A percentile compares a stretch with the other conserved stretches of the same genome.
These are phyloP conservation scores for Doryteuthis pealeii DNA, from an alignment of 1,140 invertebrate species.

Conservation along the genomic window DNA sequence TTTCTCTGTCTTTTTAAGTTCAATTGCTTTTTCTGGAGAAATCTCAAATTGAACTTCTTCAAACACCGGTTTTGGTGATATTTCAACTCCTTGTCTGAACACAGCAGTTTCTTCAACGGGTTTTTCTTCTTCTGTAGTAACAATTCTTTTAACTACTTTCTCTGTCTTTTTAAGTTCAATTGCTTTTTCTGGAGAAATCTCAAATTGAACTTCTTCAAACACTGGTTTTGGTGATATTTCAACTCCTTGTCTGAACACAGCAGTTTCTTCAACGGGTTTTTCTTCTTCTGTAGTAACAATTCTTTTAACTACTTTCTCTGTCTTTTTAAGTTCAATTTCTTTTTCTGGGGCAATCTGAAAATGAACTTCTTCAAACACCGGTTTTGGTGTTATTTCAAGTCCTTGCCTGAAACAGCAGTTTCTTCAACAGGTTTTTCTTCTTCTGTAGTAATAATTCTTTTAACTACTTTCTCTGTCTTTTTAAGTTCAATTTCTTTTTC, in stretches of 20 bases:
- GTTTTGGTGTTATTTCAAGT: background rate
- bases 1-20: conserved; percentile 15
- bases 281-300: conserved; percentile 13
- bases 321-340: conserved; percentile 11
- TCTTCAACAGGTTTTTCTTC: conserved; percentile 13
- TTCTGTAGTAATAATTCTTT: conserved; percentile 14
- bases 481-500: conserved; percentile 8
- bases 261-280: conserved; percentile 17
- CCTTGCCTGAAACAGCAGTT: conserved; percentile 3
- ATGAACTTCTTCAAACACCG: conserved; percentile 7
- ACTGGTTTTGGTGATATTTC: conserved; percentile 9
- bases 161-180: conserved; percentile 6
- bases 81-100: conserved; percentile 12
- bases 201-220: background rate
- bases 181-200: conserved; percentile 6
- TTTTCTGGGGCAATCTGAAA: conserved; percentile 9
- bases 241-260: conserved; percentile 10
- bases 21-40: background rate
- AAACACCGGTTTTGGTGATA: conserved; percentile 8
- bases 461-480: background rate
- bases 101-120: background rate
- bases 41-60: conserved; percentile 3
- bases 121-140: conserved; percentile 23
- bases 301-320: background rate
- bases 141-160: conserved; percentile 11